These are phyloP conservation scores for Drosophila persimilis DNA, from an alignment of 1,140 invertebrate species.

Conservation along the genomic window DNA sequence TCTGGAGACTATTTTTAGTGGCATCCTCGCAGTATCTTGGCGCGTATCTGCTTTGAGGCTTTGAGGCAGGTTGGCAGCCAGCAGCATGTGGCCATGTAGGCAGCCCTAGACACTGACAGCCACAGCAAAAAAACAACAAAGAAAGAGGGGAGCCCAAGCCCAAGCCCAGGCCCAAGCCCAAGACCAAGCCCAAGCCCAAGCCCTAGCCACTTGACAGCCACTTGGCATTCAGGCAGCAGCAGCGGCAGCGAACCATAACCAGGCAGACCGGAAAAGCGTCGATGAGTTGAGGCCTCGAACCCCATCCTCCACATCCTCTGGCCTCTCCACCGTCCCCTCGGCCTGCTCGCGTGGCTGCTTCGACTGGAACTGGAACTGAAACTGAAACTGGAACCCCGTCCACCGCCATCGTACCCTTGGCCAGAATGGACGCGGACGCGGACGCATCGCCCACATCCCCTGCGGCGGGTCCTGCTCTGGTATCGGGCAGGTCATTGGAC, in stretches of 20 bases:
- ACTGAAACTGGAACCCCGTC: neutral
- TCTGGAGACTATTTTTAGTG: slow-evolving; percentile 13
- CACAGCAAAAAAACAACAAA: slow-evolving; percentile 10
- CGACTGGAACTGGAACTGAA: neutral
- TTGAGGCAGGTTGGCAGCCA: slow-evolving; percentile 2
- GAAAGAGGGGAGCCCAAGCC: slow-evolving; percentile 1
- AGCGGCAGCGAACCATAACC: slow-evolving; percentile 53
- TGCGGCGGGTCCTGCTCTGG: slow-evolving; percentile 29
- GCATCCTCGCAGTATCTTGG: too few relatives aligned
- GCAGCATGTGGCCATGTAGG: slow-evolving; percentile 58
- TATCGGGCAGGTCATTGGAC: slow-evolving; percentile 65
- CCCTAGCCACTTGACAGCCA: slow-evolving; percentile 52
- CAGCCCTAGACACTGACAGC: slow-evolving; percentile 41
- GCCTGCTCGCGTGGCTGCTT: too few relatives aligned
- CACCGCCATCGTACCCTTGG: neutral
- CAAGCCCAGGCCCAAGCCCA: slow-evolving; percentile 15
- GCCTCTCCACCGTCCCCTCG: neutral
- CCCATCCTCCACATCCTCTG: slow-evolving; percentile 1
- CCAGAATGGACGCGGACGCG: slow-evolving; percentile 41
- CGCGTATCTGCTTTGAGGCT: too few relatives aligned
- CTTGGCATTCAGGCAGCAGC: slow-evolving; percentile 58
- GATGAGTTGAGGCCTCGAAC: slow-evolving; percentile 58
- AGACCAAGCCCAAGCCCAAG: slow-evolving; percentile 14
- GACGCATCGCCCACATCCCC: slow-evolving; percentile 45
- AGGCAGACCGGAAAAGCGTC: slow-evolving; percentile 64